Base-by-base conservation (phyloP, 2,113 vertebrate species). In the Tricholaema leucomelas region DNA sequence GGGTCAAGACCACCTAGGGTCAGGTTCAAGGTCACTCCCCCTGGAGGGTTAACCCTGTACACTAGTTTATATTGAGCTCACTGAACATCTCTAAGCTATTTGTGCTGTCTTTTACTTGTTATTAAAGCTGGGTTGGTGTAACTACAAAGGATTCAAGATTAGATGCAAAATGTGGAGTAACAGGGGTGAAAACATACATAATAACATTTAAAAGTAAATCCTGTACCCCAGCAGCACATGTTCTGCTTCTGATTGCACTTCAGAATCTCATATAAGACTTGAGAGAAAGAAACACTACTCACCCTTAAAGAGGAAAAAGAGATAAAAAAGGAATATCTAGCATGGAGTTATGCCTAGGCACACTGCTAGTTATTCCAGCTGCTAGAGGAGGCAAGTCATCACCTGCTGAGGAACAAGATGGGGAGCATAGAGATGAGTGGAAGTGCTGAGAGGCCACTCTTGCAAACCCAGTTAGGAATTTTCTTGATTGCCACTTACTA, bases 271-370 rank as follows among this genome's bases (percentile, higher is more conserved):
- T 25, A 55, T 9, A 25, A 69, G 67, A 50, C 19, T 12, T n/a
- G 20, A 90, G 44, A 54, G 50, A 48, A 94, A 63, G 75, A 59
- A 44, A 73, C 8, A 31, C 30, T 79, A 30, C 38, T 70, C 31
- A 15, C 31, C 42, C 44, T 35, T 12, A 63, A 69, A 65, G 35
- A 38, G 24, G 4, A 4, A 55, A 70, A 31, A 60, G 40, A 28
- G 5, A 9, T 3, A 55, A 73, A 31, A 71, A 55, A 19, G 5
- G 14, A 14, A 40, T 63, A 71, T 27, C 12, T 75, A 69, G 15
- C 20, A 18, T 0, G 5, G 15, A 1, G 6, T 4, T 27, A 2
- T 38, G 42, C 18, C 18, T 31, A 25, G n/a, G 48, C 73, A 50
- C 42, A 8, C 9, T 28, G 25, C 33, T 23, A 31, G 16, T 31